Percentiles rank a stretch among this genome's conserved stretches.
phyloP scores from a whole-genome alignment of 2,888 invertebrate genomes.

The Cecidostiba fungosa region DNA sequence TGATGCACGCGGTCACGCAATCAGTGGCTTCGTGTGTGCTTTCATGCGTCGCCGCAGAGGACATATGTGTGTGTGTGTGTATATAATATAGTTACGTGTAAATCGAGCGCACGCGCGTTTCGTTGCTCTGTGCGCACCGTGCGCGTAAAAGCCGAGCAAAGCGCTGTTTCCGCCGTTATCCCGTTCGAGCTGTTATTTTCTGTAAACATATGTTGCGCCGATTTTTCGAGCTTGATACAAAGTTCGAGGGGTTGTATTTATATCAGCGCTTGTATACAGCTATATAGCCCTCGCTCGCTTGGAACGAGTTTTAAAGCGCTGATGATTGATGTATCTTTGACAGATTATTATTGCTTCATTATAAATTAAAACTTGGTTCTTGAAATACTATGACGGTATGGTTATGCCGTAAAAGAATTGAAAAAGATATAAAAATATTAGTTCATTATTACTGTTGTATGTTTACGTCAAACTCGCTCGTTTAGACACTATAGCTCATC shows the following conservation, averaged over 20 bases:
- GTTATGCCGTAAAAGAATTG: no score
- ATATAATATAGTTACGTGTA: not conserved
- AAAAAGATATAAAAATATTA: no score
- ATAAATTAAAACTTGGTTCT: no score
- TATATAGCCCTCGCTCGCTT: not conserved
- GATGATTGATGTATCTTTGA: no score
- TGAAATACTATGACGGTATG: no score
- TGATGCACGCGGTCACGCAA: not conserved
- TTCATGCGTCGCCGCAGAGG: not conserved
- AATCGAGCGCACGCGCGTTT: conserved; percentile 16
- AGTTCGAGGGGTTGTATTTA: not conserved
- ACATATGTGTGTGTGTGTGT: not conserved
- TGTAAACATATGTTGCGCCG: conserved; percentile 16
- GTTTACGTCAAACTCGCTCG: no score
- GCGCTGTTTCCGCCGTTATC: conserved; percentile 24
- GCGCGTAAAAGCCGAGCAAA: conserved; percentile 31
- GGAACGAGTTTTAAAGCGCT: not conserved
- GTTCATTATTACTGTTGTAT: no score
- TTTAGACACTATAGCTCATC: no score
- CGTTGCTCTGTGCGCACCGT: not conserved
- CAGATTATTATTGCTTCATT: not conserved
- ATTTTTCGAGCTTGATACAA: conserved; percentile 25
- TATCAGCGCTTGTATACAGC: not conserved
- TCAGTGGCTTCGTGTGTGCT: not conserved
- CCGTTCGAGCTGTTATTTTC: not conserved